Evolutionary conservation across 2,797 vertebrate genomes (phyloP), one percentile per base, ranked within the genome.

Genomic region (Periophthalmus magnuspinnatus): DNA sequence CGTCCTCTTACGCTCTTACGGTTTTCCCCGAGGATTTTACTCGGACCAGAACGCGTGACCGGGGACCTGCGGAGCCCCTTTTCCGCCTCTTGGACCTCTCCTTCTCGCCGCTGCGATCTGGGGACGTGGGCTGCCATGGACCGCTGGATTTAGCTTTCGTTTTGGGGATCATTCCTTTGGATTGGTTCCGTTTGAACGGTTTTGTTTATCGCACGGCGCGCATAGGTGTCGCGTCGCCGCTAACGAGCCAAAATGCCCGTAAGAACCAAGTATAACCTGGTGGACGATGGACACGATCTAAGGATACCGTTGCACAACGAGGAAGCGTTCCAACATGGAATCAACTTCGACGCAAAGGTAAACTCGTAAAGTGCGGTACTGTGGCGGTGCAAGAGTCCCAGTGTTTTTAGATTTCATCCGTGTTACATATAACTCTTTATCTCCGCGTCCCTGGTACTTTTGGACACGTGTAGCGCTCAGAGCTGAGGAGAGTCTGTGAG

Each of bases 301-400:
- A 93, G 97, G 88, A 95, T 99, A 89, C 97, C 97, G 22, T 77
- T 98, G 84, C 97, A 99, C 93, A 99, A 98, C 93, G 97, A 99
- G 91, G 97, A 97, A 92, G 97, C 97, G 0, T 98, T 98, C 87
- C 97, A 98, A 86, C 96, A 98, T 85, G 97, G 97, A 82, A 97
- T 99, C 92, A 95, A 95, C 93, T 99, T 99, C 90, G 97, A 98
- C 90, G 97, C 97, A 77, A 99, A 99, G 97, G 97, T 98, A 82
- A 92, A 85, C 48, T 33, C 52, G 45, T 21, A 22, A 11, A 52
- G 28, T 34, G 32, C 32, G 17, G 14, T 22, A 54, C 11, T 13
- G 38, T 41, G 38, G 38, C 38, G 38, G 38, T 4, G 38, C 38
- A 14, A 9, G 38, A 38, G 38, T 13, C 14, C 2, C 38, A 3